phyloP scores from a whole-genome alignment of 64 coral and sea anemone species.

The Acropora tenuis region DNA sequence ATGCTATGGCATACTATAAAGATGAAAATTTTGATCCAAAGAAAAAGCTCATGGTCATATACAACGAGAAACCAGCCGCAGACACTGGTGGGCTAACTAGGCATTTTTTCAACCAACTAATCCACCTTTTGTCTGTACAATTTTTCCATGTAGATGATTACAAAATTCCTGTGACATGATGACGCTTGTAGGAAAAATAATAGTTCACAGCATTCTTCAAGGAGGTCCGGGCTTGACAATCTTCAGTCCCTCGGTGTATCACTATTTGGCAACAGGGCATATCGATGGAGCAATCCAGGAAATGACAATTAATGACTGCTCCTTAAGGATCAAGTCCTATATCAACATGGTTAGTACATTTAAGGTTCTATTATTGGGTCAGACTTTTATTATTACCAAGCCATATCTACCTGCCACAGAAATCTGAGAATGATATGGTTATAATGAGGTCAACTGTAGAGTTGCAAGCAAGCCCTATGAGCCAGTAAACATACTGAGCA shows the following conservation, averaged over 20 bases:
- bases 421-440: no score
- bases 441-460: no score
- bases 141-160: conserved; percentile 51
- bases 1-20: conserved; percentile 65
- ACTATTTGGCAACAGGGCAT: conserved; percentile 29
- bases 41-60: conserved; percentile 28
- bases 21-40: conserved; percentile 53
- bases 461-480: no score
- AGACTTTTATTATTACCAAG: no score
- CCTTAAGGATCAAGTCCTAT: background rate
- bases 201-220: background rate
- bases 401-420: no score
- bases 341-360: conserved; percentile 25
- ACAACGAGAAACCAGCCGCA: conserved; percentile 49
- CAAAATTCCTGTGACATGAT: conserved; percentile 2
- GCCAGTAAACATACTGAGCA: no score
- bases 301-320: conserved; percentile 11
- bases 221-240: background rate
- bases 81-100: conserved; percentile 54
- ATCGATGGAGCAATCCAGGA: background rate
- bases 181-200: background rate
- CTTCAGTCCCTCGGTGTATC: conserved; percentile 10
- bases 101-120: conserved; percentile 61
- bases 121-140: conserved; percentile 3
- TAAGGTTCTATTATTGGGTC: no score